Conservation (phyloP, 2,888 invertebrate species). For the Ferdinandea cuprea region DNA sequence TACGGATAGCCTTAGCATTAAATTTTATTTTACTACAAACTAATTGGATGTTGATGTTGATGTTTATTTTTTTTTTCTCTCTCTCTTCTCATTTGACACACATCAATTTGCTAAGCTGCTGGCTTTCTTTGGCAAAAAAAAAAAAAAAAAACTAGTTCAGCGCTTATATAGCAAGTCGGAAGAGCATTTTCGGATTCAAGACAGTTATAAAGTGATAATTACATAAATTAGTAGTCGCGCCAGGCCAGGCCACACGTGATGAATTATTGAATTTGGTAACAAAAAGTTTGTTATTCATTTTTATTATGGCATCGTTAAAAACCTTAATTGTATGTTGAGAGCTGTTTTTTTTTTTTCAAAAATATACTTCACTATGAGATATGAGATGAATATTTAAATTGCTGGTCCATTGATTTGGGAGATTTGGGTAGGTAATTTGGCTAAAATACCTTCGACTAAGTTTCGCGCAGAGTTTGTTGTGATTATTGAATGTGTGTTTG, state of each 20-base stretch:
- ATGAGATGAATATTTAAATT: background rate
- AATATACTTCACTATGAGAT: too few relatives aligned
- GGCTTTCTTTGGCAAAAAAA: slow-evolving; percentile 20
- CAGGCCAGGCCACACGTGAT: slow-evolving; percentile 42
- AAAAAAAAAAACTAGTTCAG: slow-evolving; percentile 30
- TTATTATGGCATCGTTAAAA: slow-evolving; percentile 15
- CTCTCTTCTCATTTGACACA: background rate
- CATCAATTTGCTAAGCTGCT: slow-evolving; percentile 6
- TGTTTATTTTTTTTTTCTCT: background rate
- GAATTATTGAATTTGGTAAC: slow-evolving; percentile 23
- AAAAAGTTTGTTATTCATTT: background rate
- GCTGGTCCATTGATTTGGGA: too few relatives aligned
- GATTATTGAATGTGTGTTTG: too few relatives aligned
- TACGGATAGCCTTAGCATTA: background rate
- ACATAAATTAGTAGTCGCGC: slow-evolving; percentile 25
- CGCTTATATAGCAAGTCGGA: slow-evolving; percentile 11
- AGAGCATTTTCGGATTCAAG: slow-evolving; percentile 19
- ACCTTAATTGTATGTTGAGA: slow-evolving; percentile 7
- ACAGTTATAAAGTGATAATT: slow-evolving; percentile 48
- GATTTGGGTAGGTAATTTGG: too few relatives aligned
- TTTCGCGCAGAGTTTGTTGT: too few relatives aligned
- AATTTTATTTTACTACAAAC: slow-evolving; percentile 24
- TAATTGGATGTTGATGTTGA: slow-evolving; percentile 24
- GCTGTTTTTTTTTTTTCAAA: too few relatives aligned
- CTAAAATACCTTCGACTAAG: too few relatives aligned